phyloP scores from a whole-genome alignment of 2,797 vertebrate species.

The Lates japonicus region DNA sequence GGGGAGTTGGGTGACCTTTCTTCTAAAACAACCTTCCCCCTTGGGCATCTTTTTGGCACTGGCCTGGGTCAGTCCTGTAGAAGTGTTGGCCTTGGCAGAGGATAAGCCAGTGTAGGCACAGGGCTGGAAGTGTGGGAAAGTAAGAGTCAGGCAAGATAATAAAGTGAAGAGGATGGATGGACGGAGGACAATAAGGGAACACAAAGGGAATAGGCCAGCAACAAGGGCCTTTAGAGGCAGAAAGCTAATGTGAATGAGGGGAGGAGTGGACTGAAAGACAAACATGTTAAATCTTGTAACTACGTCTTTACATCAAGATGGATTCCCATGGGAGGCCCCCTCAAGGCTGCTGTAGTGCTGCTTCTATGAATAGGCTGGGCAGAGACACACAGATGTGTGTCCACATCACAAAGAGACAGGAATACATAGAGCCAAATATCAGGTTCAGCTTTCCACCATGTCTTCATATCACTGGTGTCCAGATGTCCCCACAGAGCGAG shows the following conservation, averaged over 20 bases:
- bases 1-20: constrained; percentile 27
- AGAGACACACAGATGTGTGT: constrained; percentile 72
- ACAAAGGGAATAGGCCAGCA: neutral
- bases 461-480: constrained; percentile 55
- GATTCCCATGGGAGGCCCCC: constrained; percentile 36
- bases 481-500: constrained; percentile 56
- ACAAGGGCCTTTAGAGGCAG: neutral
- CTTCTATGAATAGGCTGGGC: constrained; percentile 66
- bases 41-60: constrained; percentile 70
- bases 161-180: constrained; percentile 2
- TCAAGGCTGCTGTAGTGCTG: constrained; percentile 37
- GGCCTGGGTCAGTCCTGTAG: constrained; percentile 26
- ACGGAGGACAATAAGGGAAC: constrained; percentile 8
- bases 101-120: constrained; percentile 25
- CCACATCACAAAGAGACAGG: constrained; percentile 75
- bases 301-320: constrained; percentile 9
- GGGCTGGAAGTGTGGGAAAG: constrained; percentile 76
- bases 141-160: constrained; percentile 8
- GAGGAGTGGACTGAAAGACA: neutral
- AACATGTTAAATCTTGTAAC: neutral
- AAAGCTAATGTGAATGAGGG: neutral
- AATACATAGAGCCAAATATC: constrained; percentile 65
- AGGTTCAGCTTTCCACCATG: constrained; percentile 60
- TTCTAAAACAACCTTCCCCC: constrained; percentile 64
- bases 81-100: constrained; percentile 59